Evolutionary conservation across 2,113 vertebrate genomes (phyloP).

Genomic region (Eretmochelys imbricata): DNA sequence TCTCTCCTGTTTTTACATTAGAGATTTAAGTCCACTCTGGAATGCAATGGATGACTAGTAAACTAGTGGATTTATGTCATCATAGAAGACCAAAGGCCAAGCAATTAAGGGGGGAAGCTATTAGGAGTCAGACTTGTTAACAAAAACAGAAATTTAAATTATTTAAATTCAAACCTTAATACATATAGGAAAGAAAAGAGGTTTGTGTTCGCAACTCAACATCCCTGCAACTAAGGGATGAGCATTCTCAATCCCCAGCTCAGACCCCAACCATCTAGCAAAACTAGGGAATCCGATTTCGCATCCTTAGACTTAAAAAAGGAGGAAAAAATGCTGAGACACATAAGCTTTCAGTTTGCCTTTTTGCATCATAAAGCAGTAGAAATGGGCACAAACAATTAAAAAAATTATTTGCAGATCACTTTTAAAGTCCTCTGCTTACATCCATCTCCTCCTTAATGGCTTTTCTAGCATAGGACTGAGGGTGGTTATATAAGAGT

Average conservation of each 20-base stretch:
- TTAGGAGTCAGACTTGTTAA: background rate
- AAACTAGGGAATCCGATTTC: background rate
- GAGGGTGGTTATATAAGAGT: background rate
- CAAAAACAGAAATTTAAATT: background rate
- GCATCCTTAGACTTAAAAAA: background rate
- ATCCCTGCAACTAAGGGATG: background rate
- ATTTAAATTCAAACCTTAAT: background rate
- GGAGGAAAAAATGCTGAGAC: background rate
- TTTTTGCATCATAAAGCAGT: background rate
- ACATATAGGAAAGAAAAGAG: background rate
- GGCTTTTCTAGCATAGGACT: background rate
- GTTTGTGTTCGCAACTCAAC: background rate
- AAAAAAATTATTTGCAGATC: background rate
- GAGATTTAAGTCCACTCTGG: background rate
- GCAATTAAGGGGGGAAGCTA: background rate
- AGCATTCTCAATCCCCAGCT: background rate
- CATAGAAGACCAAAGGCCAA: background rate
- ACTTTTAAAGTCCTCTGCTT: background rate
- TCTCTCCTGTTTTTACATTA: background rate
- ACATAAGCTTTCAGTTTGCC: background rate
- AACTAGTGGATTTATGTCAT: background rate
- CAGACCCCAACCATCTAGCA: background rate
- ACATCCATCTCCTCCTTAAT: background rate
- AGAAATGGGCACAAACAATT: background rate
- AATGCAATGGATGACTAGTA: background rate